Conservation (phyloP, 2,888 invertebrate genomes). For the Adineta ricciae region DNA sequence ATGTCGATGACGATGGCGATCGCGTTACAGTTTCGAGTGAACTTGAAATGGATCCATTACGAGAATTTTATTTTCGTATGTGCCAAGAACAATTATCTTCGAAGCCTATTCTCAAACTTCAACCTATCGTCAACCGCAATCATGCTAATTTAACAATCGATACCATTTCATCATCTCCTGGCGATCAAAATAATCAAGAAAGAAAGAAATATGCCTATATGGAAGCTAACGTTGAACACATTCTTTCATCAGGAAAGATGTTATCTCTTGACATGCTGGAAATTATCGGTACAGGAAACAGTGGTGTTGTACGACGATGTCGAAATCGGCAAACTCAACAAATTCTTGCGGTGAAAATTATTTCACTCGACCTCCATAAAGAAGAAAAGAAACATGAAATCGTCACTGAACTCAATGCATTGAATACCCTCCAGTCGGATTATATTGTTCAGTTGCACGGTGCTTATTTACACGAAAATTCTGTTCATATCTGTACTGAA, state of each 20-base stretch:
- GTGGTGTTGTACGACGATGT: neutral
- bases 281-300: neutral
- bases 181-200: no score
- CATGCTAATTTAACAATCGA: neutral
- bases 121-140: neutral
- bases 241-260: neutral
- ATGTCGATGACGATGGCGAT: slow-evolving; percentile 8
- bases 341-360: slow-evolving; percentile 10
- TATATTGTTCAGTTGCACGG: slow-evolving; percentile 18
- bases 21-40: neutral
- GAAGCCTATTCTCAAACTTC: neutral
- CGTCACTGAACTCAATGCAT: neutral
- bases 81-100: neutral
- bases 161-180: neutral
- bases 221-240: neutral
- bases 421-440: neutral
- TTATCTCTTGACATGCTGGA: neutral
- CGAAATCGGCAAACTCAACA: neutral
- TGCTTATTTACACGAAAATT: slow-evolving; percentile 12
- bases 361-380: neutral
- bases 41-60: slow-evolving; percentile 13
- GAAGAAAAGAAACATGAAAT: slow-evolving; percentile 20
- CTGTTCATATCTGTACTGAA: slow-evolving; percentile 11
- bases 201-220: neutral
- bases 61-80: neutral